A percentile compares a stretch with the other conserved stretches of the same genome.
Evolutionary conservation across 2,797 vertebrate species (phyloP).

Genomic region (Tapera naevia): DNA sequence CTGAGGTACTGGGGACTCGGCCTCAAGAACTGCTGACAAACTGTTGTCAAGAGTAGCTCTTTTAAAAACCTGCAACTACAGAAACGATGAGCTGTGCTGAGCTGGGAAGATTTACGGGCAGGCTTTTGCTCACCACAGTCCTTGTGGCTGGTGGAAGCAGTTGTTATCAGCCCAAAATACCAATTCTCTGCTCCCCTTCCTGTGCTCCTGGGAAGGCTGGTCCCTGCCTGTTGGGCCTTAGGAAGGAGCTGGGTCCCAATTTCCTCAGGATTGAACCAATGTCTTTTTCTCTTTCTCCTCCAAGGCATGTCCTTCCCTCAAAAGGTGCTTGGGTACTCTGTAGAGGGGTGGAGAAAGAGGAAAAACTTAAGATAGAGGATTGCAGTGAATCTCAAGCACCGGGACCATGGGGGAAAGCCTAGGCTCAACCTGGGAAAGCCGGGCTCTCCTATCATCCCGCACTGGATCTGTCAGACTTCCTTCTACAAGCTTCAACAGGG

Average conservation of each 20-base stretch:
- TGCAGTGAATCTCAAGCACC: neutral
- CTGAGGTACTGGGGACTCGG: neutral
- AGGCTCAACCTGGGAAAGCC: neutral
- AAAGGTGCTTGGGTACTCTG: neutral
- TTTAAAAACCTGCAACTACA: neutral
- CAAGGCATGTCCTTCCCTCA: neutral
- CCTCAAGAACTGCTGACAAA: neutral
- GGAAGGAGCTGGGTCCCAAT: neutral
- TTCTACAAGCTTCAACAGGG: neutral
- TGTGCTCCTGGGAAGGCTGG: neutral
- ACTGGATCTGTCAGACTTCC: neutral
- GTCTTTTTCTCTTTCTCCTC: neutral
- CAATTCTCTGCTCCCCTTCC: neutral
- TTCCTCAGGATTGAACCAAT: neutral
- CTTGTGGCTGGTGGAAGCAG: fast-evolving
- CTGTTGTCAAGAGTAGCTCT: neutral
- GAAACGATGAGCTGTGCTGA: neutral
- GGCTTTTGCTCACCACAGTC: neutral
- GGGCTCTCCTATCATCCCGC: neutral
- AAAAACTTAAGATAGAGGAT: neutral
- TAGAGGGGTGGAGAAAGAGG: neutral
- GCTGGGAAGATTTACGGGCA: neutral
- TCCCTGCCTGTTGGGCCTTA: neutral
- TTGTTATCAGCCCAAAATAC: neutral
- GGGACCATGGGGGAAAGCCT: neutral